phyloP scores from a whole-genome alignment of 2,888 invertebrate genomes.

The Myopa tessellatipennis region DNA sequence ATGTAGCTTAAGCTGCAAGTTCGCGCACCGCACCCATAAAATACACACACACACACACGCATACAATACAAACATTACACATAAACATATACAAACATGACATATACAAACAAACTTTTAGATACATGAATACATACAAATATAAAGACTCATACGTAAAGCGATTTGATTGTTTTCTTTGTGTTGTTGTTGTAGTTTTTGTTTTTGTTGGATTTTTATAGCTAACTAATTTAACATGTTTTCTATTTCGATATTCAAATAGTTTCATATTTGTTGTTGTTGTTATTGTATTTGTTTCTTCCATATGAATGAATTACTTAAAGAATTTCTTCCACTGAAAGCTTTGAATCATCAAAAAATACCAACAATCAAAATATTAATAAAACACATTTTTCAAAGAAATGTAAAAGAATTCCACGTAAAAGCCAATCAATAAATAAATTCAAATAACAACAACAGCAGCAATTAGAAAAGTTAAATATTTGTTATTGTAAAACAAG shows the following conservation, averaged over 20 bases:
- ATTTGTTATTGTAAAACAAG: no score
- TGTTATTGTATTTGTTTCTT: not conserved
- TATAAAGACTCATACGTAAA: not conserved
- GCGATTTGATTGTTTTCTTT: not conserved
- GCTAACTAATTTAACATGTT: not conserved
- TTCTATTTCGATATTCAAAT: not conserved
- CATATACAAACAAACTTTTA: not conserved
- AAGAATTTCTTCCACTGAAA: not conserved
- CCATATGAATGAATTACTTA: not conserved
- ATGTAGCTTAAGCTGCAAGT: not conserved
- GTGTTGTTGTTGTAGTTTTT: no score
- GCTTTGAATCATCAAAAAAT: not conserved
- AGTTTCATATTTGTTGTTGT: not conserved
- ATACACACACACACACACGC: not conserved
- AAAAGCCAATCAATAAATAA: no score
- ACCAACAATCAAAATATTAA: not conserved
- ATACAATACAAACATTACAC: not conserved
- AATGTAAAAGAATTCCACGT: no score
- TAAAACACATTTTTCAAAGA: not conserved
- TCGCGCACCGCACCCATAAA: slow-evolving; percentile 4
- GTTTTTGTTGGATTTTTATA: not conserved
- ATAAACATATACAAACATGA: not conserved
- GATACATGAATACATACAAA: not conserved
- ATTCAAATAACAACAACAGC: no score
- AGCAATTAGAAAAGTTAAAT: no score